phyloP scores from a whole-genome alignment of 2,797 vertebrate species.

The Phrynocephalus vlangalii region DNA sequence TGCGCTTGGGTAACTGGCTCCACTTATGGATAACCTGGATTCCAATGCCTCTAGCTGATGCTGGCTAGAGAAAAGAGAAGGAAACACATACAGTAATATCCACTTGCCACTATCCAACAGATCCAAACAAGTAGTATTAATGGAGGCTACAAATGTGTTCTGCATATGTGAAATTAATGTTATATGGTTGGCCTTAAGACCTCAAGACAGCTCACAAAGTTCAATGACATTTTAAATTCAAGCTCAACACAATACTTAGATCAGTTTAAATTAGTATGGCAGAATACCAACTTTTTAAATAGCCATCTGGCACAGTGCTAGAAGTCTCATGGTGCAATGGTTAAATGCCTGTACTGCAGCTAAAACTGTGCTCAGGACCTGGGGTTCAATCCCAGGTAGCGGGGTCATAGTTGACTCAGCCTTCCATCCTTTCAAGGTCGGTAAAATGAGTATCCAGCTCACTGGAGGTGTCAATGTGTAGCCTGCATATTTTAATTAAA shows the following conservation, averaged over 20 bases:
- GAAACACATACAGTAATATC: too few species aligned
- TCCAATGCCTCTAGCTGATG: conserved; percentile 93
- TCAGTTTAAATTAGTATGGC: background rate
- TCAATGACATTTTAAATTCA: background rate
- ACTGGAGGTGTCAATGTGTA: too few species aligned
- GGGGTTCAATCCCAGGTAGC: too few species aligned
- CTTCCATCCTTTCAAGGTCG: too few species aligned
- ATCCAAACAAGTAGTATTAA: background rate
- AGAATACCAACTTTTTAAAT: background rate
- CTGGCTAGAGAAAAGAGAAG: conserved; percentile 82
- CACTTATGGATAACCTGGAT: conserved; percentile 99
- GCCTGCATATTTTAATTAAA: too few species aligned
- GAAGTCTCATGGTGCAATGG: too few species aligned
- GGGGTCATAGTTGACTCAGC: too few species aligned
- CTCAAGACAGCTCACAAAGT: background rate
- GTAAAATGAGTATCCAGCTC: too few species aligned
- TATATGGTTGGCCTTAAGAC: background rate
- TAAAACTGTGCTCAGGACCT: too few species aligned
- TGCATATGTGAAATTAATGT: background rate
- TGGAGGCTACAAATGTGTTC: background rate
- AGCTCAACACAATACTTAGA: background rate
- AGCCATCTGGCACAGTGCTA: too few species aligned
- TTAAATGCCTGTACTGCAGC: too few species aligned
- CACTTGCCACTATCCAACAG: background rate
- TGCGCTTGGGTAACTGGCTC: conserved; percentile 95